Evolutionary conservation across 2,113 vertebrate genomes (phyloP).

Genomic region (Pachycephala philippinensis): DNA sequence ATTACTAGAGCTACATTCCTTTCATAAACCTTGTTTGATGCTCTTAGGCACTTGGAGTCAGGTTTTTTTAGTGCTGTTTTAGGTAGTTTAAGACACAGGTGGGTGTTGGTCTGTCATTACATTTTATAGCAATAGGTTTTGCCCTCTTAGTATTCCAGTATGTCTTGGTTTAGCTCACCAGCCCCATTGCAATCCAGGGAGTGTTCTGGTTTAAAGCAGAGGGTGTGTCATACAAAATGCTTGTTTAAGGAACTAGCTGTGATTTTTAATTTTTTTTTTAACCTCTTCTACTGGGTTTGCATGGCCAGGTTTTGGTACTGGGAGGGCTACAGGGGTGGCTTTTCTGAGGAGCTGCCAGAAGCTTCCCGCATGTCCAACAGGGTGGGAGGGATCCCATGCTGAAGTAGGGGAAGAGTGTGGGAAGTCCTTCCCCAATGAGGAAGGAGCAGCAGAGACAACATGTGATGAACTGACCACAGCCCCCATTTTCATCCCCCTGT

Average conservation of each 20-base stretch:
- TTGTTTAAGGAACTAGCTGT: background rate
- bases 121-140: background rate
- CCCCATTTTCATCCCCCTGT: background rate
- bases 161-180: background rate
- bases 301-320: background rate
- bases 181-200: background rate
- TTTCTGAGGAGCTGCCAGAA: background rate
- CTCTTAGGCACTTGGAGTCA: rapidly evolving
- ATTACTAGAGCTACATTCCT: background rate
- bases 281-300: background rate
- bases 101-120: background rate
- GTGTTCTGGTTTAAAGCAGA: background rate
- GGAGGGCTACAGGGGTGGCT: background rate
- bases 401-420: background rate
- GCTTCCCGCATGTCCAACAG: background rate
- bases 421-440: background rate
- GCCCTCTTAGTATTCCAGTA: background rate
- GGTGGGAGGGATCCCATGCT: background rate
- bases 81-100: background rate
- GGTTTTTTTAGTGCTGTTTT: background rate
- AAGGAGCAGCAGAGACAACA: background rate
- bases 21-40: background rate
- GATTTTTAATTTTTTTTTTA: background rate
- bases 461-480: background rate
- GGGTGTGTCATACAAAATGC: background rate